Base-by-base conservation (phyloP, 2,888 invertebrate genomes). In the Caenorhabditis sp. region DNA sequence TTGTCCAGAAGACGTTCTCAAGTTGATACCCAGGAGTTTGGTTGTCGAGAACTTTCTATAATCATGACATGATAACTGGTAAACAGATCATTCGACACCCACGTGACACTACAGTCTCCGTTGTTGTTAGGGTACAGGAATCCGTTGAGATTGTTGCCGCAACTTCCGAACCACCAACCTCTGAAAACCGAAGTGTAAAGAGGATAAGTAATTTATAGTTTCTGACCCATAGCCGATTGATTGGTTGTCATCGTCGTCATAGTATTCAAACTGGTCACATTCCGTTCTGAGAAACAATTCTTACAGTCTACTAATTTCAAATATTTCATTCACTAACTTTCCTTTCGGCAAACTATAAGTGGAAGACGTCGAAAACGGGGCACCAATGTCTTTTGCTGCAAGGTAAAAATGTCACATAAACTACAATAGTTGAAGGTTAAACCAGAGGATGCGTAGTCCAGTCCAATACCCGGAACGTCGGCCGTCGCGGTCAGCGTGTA, bases 141-240 rank as follows among this genome's bases (percentile, higher is more conserved):
- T 5, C 81, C 82, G 41, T 83, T 83, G 41, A 82, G 30, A 61
- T 83, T 83, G 26, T 83, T 80, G 6, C 77, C 78, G 37, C 82
- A 83, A 48, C 66, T 71, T 48, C 82, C 82, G 45, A 73, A 82
- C 82, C 82, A 82, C 82, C 82, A 83, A 9, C 82, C 82, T 20
- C 79, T 81, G 55, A 62, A 78, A 70, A 26, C 13, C 5, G n/a
- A 35, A 22, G n/a, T 32, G 7, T 3, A 48, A 48, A 6, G 11
- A 26, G 2, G 17, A 30, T 22, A 13, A 24, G 4, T 11, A 22
- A 6, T 20, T 27, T 26, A 32, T 6, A 37, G 5, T 37, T 8
- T 17, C 2, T 13, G n/a, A 62, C 65, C 73, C 75, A 30, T 50
- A 61, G 15, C 26, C 48, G 11, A 20, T 7, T 0, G 50, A 37